These are phyloP conservation scores for Cybosia mesomella DNA, from an alignment of 2,888 invertebrate genomes.

Conservation along the genomic window DNA sequence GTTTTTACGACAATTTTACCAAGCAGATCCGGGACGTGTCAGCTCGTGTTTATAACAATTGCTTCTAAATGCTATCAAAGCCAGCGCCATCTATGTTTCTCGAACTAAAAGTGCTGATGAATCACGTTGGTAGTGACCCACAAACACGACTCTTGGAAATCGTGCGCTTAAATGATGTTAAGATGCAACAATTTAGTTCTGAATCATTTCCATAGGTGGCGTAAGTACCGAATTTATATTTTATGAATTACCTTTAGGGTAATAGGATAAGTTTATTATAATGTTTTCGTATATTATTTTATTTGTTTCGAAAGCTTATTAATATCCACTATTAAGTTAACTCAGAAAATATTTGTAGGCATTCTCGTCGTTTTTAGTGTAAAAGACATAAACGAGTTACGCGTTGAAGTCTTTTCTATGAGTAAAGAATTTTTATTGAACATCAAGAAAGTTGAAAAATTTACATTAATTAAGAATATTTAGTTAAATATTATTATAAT, in stretches of 20 bases:
- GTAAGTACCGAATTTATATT: neutral
- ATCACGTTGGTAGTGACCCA: neutral
- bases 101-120: neutral
- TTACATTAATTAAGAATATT: no score
- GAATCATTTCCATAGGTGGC: neutral
- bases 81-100: neutral
- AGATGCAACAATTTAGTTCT: neutral
- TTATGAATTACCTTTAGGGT: neutral
- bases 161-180: neutral
- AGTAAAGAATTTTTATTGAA: no score
- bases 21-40: no score
- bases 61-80: neutral
- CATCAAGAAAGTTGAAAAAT: no score
- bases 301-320: neutral
- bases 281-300: neutral
- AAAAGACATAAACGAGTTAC: slow-evolving; percentile 64
- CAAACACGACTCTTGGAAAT: neutral
- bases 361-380: slow-evolving; percentile 18
- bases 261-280: neutral
- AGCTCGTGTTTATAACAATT: neutral
- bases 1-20: no score
- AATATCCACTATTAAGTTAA: neutral
- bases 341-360: neutral
- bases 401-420: slow-evolving; percentile 29
- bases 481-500: no score